Conservation (phyloP, 2,113 vertebrate genomes). For the Kobus ellipsiprymnus region DNA sequence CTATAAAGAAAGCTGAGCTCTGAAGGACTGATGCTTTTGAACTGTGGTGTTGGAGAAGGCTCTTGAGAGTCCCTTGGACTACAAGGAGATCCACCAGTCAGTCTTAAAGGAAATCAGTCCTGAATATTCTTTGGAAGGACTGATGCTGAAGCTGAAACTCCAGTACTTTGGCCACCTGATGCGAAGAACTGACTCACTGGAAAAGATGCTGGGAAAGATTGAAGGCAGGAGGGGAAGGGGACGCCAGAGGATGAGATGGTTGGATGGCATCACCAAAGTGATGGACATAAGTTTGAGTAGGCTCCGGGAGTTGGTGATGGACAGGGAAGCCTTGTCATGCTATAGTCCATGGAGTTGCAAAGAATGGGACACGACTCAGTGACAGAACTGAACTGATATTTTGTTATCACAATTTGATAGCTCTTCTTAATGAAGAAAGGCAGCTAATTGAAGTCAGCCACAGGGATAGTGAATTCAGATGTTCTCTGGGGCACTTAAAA, state of each 20-base stretch:
- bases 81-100: neutral
- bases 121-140: neutral
- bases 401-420: neutral
- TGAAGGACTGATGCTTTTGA: neutral
- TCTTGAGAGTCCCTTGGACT: neutral
- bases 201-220: neutral
- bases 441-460: conserved; percentile 36
- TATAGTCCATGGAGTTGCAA: neutral
- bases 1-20: neutral
- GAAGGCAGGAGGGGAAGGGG: neutral
- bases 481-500: conserved; percentile 7
- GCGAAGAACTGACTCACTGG: neutral
- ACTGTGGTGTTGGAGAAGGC: neutral
- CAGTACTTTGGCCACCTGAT: neutral
- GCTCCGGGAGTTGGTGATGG: neutral
- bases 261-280: neutral
- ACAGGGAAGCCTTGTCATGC: neutral
- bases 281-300: neutral
- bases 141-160: neutral
- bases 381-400: neutral
- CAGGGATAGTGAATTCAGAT: conserved; percentile 36
- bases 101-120: neutral
- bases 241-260: neutral
- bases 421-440: neutral
- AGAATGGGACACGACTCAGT: neutral